Evolutionary conservation across 1,140 invertebrate genomes (phyloP), one percentile per base, ranked within the genome.

Genomic region (Seison nebaliae): DNA sequence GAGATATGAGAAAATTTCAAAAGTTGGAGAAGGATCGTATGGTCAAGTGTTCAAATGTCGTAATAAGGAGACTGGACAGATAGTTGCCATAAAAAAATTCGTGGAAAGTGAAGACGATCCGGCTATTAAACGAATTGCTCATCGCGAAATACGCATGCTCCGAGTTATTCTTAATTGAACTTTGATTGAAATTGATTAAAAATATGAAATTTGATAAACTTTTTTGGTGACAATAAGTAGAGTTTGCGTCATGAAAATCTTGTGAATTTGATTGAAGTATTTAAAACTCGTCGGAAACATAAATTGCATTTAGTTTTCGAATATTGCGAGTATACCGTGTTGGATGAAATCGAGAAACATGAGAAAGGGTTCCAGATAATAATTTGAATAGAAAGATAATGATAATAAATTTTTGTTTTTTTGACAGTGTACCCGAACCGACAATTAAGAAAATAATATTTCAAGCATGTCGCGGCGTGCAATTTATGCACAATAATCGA

Each of bases 61-160:
- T 29, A 86, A 93, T 60, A 66, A 77, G 46, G 84, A 94, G 48
- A 93, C 76, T 2, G 79, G 81, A 5, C 74, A 83, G 49, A 65
- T 93, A 28, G 88, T 98, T 9, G 88, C 88, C 8, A 88, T 96
- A 15, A 98, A 98, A 62, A 86, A 93, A 55, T 96, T 94, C 57
- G 75, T 91, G 7, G 86, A 98, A 59, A 86, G 83, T 9, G 88
- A 96, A 59, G 86, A 94, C 49, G 88, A 96, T 63, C 84, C 86
- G 1, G 68, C 88, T 0, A 96, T 98, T 45, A 69, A 83, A 42
- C 96, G 96, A 62, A 98, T 96, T 43, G 88, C 88, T 1, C 67
- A 96, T 38, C 60, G 88, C 47, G 88, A 96, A 66, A 93, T 96
- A 50, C 66, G 86, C 46, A 75, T 96, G 63, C 65, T 98, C 0